Percentiles rank a stretch among this genome's conserved stretches.
Evolutionary conservation across 2,113 vertebrate species (phyloP).

Genomic region (Bucco capensis): DNA sequence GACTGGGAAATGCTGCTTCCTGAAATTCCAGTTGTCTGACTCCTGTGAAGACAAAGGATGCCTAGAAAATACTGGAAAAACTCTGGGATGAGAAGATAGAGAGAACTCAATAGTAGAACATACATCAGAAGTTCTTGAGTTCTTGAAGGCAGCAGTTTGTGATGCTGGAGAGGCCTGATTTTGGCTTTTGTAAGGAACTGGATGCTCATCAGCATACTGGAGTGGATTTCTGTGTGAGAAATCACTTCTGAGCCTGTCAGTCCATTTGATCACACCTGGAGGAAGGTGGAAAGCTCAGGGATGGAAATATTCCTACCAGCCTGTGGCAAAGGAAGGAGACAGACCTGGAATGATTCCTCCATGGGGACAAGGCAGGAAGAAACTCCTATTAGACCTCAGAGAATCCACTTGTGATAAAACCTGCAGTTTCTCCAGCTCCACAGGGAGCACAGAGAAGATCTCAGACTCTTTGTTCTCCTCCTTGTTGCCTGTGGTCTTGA

Average conservation of each 20-base stretch:
- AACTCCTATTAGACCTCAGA: neutral
- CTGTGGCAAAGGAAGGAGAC: neutral
- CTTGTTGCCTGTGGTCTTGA: neutral
- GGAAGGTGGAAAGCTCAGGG: neutral
- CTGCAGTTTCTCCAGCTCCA: neutral
- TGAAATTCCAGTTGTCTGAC: neutral
- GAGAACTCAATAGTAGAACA: neutral
- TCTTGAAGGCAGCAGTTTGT: neutral
- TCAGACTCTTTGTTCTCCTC: neutral
- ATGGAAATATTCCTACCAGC: neutral
- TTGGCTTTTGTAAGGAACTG: neutral
- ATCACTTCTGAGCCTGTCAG: neutral
- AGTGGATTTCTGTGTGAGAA: neutral
- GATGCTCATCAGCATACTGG: rapidly evolving
- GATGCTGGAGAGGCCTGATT: neutral
- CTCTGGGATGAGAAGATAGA: neutral
- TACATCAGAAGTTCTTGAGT: neutral
- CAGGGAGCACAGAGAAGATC: neutral
- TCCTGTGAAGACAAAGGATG: neutral
- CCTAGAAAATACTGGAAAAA: neutral
- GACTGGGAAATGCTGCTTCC: neutral
- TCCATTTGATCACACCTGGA: neutral
- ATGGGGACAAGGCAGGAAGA: neutral
- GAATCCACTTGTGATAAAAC: neutral
- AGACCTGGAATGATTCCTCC: neutral